phyloP scores from a whole-genome alignment of 2,113 vertebrate species.

The Eurypyga helias region DNA sequence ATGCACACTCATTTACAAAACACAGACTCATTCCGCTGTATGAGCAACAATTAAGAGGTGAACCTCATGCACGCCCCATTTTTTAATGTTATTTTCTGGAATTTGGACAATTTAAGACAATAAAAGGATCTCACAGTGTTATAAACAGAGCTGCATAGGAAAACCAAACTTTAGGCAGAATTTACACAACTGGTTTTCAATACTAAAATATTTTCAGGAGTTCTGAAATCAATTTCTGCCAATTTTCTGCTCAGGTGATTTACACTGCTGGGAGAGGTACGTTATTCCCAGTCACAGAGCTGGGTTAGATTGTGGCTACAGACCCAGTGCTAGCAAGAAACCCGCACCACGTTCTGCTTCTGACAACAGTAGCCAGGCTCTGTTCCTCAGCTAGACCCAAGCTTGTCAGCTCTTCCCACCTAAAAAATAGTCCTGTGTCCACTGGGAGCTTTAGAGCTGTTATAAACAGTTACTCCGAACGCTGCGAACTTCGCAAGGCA shows the following conservation, averaged over 20 bases:
- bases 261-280: background rate
- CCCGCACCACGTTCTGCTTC: background rate
- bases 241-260: background rate
- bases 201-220: background rate
- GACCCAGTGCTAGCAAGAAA: background rate
- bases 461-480: background rate
- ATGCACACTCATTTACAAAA: background rate
- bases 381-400: background rate
- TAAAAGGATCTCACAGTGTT: background rate
- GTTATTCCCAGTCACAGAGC: background rate
- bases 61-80: rapidly evolving
- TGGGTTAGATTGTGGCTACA: rapidly evolving
- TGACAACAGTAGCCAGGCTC: background rate
- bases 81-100: background rate
- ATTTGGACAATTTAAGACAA: background rate
- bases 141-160: background rate
- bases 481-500: background rate
- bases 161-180: background rate
- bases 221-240: background rate
- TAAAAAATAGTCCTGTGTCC: background rate
- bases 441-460: background rate
- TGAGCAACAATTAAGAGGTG: background rate
- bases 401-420: background rate
- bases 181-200: background rate
- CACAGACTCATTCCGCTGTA: background rate